Conservation (phyloP, 2,113 vertebrate genomes). For the Pluvianellus socialis region DNA sequence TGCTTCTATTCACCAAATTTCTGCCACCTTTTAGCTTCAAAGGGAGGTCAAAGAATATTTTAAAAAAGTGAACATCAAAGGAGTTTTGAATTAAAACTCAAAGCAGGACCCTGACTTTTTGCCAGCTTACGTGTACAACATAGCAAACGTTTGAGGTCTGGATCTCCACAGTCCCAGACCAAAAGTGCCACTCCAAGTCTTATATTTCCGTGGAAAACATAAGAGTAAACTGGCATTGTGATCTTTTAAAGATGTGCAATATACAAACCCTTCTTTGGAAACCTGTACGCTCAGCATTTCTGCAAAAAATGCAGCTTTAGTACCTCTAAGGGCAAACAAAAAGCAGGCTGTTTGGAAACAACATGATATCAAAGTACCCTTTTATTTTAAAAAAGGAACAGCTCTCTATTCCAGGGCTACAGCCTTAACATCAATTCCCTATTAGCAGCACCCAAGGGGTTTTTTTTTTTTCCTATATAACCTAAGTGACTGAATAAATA, state of each 20-base stretch:
- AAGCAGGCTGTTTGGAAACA: not conserved
- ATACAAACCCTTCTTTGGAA: not conserved
- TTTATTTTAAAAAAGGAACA: not conserved
- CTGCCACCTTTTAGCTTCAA: not conserved
- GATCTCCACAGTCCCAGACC: not conserved
- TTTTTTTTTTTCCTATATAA: not conserved
- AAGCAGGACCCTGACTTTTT: not conserved
- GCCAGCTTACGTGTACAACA: not conserved
- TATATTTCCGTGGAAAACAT: rapidly evolving
- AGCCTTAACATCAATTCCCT: not conserved
- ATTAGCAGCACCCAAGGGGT: not conserved
- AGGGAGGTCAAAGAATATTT: not conserved
- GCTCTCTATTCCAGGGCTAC: not conserved
- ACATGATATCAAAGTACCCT: rapidly evolving
- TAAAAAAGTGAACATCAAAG: not conserved
- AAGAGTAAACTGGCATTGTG: too few relatives aligned
- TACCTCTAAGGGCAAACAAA: not conserved
- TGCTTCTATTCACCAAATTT: not conserved
- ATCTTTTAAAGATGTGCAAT: not conserved
- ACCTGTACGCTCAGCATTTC: not conserved
- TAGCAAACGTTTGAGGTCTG: not conserved
- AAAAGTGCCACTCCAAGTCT: not conserved
- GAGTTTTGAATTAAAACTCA: not conserved
- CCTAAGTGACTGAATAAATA: not conserved
- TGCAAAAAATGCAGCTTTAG: not conserved